These are phyloP conservation scores for Cygnus buccinator DNA, from an alignment of 2,113 vertebrate genomes.

Conservation along the genomic window DNA sequence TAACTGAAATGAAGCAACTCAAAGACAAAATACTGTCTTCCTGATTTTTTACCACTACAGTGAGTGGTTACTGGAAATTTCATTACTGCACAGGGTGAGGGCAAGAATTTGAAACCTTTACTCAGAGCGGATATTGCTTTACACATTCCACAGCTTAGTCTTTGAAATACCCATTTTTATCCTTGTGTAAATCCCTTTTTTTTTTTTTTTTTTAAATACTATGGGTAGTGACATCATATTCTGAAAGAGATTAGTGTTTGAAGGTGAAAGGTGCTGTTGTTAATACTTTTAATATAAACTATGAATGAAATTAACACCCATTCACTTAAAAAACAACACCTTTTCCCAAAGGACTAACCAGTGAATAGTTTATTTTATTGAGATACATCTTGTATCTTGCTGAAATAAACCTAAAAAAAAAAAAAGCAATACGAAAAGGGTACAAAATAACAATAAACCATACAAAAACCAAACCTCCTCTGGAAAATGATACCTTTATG, in stretches of 20 bases:
- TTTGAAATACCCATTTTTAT: neutral
- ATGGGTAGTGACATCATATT: neutral
- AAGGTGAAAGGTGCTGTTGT: neutral
- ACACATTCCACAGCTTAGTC: neutral
- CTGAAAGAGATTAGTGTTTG: neutral
- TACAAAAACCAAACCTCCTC: neutral
- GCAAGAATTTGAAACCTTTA: neutral
- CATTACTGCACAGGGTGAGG: neutral
- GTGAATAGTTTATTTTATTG: neutral
- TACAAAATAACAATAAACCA: neutral
- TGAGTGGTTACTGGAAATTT: neutral
- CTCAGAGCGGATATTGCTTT: neutral
- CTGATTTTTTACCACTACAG: neutral
- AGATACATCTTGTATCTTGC: neutral
- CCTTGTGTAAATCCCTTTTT: neutral
- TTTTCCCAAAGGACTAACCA: neutral
- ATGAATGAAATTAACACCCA: neutral
- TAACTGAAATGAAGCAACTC: neutral
- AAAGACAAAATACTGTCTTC: neutral
- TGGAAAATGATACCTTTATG: neutral
- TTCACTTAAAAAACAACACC: neutral
- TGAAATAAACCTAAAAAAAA: neutral
- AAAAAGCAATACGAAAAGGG: neutral
- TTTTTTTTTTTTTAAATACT: neutral
- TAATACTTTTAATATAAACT: neutral